Evolutionary conservation across 2,797 vertebrate genomes (phyloP), one percentile per base, ranked within the genome.

Genomic region (Oryzias sinensis): DNA sequence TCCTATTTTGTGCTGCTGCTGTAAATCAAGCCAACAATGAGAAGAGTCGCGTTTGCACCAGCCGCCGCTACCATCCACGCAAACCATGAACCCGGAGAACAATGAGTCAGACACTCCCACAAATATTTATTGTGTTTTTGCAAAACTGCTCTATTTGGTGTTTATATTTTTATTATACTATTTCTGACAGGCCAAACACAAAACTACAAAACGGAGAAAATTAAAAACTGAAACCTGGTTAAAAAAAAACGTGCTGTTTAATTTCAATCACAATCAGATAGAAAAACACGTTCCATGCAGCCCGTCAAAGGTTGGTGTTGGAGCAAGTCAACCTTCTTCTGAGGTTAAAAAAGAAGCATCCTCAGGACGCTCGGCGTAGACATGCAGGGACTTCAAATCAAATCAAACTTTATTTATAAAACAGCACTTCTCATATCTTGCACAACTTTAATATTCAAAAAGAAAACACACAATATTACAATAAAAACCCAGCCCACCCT

Each of bases 1-100:
- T 84, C 84, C 79, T 86, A 89, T 89, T 89, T 89, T 89, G 87
- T 88, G 55, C 55, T 6, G 55, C 41, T 51, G 82, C 84, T 90
- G 89, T 90, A 90, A 90, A 90, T 91, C 90, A 90, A 82, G 68
- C 62, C 77, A 78, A 92, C 90, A 91, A 91, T 81, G 67, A 64
- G 29, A 43, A 63, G 81, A 70, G 64, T 75, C 79, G 81, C 84
- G 90, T 83, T 87, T 82, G 81, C 83, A 68, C 72, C 20, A 81
- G 74, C 82, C 65, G 72, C 70, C 73, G 61, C 75, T 67, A 67
- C 79, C 85, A 80, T 74, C 81, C 74, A 68, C 76, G 80, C 80
- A 78, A 84, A 87, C 85, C 72, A 84, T 79, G 81, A 67, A 76
- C 75, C 79, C 70, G 17, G 68, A 72, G 68, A 87, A 90, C 82